Evolutionary conservation across 1,140 invertebrate species (phyloP).

Genomic region (Oryzaephilus surinamensis): DNA sequence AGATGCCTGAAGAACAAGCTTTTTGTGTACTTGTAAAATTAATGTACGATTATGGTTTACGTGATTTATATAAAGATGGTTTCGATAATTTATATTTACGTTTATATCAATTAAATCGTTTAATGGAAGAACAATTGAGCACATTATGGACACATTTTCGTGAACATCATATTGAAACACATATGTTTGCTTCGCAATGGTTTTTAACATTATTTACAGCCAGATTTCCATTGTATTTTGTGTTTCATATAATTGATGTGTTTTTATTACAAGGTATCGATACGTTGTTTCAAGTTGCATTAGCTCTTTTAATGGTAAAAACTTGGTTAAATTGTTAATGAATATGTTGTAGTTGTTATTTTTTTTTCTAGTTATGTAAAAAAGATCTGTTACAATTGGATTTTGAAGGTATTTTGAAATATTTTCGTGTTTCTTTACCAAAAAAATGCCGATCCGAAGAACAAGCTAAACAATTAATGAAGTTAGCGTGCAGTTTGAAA

Average conservation of each 20-base stretch:
- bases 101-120: conserved; percentile 90
- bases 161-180: conserved; percentile 86
- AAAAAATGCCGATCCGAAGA: conserved; percentile 92
- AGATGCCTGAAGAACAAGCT: conserved; percentile 99
- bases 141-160: conserved; percentile 86
- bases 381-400: conserved; percentile 91
- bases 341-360: background rate
- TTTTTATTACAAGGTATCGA: conserved; percentile 91
- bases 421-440: conserved; percentile 90
- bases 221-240: conserved; percentile 93
- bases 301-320: conserved; percentile 80
- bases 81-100: conserved; percentile 93
- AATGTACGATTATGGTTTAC: conserved; percentile 92
- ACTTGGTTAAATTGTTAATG: conserved; percentile 1
- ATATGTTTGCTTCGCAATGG: conserved; percentile 99
- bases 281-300: conserved; percentile 90
- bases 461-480: conserved; percentile 77
- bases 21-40: conserved; percentile 94
- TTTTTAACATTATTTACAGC: conserved; percentile 98
- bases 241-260: conserved; percentile 95
- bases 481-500: conserved; percentile 81
- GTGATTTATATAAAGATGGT: conserved; percentile 92
- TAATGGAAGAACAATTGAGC: conserved; percentile 90
- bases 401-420: conserved; percentile 93
- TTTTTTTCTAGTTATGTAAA: conserved; percentile 56